phyloP scores from a whole-genome alignment of 2,113 vertebrate genomes.

The Scopus umbretta region DNA sequence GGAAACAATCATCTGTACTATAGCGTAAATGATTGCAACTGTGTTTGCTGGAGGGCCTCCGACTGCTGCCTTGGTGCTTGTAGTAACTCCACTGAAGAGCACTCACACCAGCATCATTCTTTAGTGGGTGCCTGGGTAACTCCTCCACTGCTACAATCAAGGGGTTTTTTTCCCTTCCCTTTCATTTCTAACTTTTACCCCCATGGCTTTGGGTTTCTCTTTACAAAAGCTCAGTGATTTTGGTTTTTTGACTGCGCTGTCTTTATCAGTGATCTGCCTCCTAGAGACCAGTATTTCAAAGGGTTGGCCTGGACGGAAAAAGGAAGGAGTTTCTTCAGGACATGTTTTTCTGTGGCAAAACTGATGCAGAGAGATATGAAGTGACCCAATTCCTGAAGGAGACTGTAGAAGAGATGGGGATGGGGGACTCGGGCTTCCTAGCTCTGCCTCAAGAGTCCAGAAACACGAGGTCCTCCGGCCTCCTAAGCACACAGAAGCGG shows the following conservation, averaged over 20 bases:
- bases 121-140: too few relatives aligned
- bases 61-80: background rate
- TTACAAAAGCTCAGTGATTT: background rate
- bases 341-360: background rate
- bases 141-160: background rate
- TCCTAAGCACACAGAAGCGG: background rate
- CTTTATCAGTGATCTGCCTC: background rate
- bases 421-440: accelerated
- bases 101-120: background rate
- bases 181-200: background rate
- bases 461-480: background rate
- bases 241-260: background rate
- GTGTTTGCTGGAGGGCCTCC: background rate
- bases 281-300: background rate
- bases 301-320: too few relatives aligned
- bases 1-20: background rate
- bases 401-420: too few relatives aligned
- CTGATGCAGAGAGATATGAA: background rate
- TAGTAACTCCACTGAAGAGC: background rate
- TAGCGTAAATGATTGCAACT: too few relatives aligned
- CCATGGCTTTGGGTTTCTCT: background rate
- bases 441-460: background rate
- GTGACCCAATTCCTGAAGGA: background rate
- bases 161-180: background rate
- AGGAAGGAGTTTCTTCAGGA: background rate